Evolutionary conservation across 2,888 invertebrate genomes (phyloP), one percentile per base, ranked within the genome.

Genomic region (Melinopterus prodromus): DNA sequence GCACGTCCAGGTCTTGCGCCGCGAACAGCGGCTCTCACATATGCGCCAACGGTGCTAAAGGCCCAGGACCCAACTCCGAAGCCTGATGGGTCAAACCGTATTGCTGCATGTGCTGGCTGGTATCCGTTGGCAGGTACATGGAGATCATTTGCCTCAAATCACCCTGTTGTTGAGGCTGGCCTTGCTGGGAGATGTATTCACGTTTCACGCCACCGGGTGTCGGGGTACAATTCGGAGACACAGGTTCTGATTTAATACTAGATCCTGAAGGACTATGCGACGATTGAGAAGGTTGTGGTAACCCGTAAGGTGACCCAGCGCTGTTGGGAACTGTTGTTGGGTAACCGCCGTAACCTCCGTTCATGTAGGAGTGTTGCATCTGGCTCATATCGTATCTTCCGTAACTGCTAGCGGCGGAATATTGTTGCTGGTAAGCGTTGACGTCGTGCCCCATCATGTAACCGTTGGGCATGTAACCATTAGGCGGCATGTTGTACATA

Each of bases 381-480:
- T 97, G 97, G 0, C 94, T 92, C 94, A 97, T 96, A 88, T 97
- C 97, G 90, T 97, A 97, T 83, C 97, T 93, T 14, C 96, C 95
- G 89, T 98, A 98, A 71, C 94, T 95, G 53, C 91, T 91, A 76
- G 90, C 89, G 76, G 90, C 89, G 85, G 94, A 94, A 80, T 94
- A 93, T 80, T 94, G 94, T 87, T 97, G 96, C 87, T 97, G 96
- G 85, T 95, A 94, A 86, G 95, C 94, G 84, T 95, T 93, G 69
- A 94, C 94, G 87, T 96, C 95, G 86, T 94, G 95, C 95, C 96
- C 95, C 95, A 96, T 95, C 93, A 97, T 96, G 90, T 98, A 98
- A 7, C 98, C 98, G 89, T 98, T 98, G 80, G 98, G 97, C 97
- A 98, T 98, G 90, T 98, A 98, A 0, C 98, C 98, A 89, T 97